Conservation (phyloP, 2,888 invertebrate genomes). For the Galerucella calmariensis region DNA sequence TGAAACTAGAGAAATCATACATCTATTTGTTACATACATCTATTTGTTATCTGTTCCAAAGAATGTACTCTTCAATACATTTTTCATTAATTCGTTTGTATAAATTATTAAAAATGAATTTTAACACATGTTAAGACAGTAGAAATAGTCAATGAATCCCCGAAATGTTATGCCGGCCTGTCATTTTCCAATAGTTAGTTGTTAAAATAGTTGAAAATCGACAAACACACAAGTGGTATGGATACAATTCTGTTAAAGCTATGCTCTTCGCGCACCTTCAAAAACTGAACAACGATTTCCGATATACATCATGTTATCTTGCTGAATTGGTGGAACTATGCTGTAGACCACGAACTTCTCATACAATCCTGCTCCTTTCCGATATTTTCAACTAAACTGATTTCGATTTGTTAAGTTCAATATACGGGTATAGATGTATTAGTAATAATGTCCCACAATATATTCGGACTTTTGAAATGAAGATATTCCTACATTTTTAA, state of each 20-base stretch:
- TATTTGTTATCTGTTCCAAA: no score
- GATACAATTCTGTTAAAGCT: conserved; percentile 24
- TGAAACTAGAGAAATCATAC: no score
- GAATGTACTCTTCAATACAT: no score
- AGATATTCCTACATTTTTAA: no score
- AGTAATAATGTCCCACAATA: no score
- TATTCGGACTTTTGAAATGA: no score
- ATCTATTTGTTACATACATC: no score
- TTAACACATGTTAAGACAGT: not conserved
- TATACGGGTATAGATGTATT: not conserved
- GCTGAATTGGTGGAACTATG: conserved; percentile 45
- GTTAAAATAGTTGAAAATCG: conserved; percentile 14
- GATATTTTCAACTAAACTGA: conserved; percentile 44
- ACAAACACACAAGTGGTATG: conserved; percentile 17
- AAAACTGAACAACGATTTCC: conserved; percentile 54
- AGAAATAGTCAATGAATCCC: conserved; percentile 31
- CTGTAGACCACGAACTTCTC: conserved; percentile 43
- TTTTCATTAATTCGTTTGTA: not conserved
- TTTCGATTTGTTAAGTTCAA: not conserved
- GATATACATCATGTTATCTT: conserved; percentile 46
- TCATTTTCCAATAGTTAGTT: conserved; percentile 52
- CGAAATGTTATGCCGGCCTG: conserved; percentile 49
- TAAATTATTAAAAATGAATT: not conserved
- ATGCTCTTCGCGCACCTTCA: conserved; percentile 45
- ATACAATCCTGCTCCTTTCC: conserved; percentile 57